Conservation (phyloP, 1,140 invertebrate genomes). For the Araneus ventricosus region DNA sequence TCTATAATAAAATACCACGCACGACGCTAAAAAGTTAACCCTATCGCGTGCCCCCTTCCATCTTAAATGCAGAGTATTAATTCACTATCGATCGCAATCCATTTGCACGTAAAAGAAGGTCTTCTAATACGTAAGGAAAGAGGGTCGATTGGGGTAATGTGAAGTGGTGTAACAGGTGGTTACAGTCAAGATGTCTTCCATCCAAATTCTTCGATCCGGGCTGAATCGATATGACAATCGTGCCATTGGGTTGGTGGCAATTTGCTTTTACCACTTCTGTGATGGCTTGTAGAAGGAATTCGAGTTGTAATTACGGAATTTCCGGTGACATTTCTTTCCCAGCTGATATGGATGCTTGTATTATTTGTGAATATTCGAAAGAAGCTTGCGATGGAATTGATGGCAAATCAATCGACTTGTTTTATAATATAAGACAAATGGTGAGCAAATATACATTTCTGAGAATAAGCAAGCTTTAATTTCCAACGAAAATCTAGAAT, state of each 20-base stretch:
- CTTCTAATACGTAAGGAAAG: not conserved
- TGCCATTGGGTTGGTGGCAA: not conserved
- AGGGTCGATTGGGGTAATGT: conserved; percentile 6
- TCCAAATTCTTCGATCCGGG: conserved; percentile 15
- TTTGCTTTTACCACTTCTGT: not conserved
- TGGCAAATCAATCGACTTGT: too few species aligned
- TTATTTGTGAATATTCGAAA: not conserved
- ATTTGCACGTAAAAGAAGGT: conserved; percentile 27
- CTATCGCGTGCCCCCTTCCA: not conserved
- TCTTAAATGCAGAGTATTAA: conserved; percentile 31
- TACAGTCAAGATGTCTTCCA: conserved; percentile 30
- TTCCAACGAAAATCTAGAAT: too few species aligned
- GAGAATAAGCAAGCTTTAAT: too few species aligned
- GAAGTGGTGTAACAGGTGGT: conserved; percentile 28
- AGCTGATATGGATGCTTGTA: not conserved
- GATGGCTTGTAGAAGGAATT: not conserved
- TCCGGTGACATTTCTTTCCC: not conserved
- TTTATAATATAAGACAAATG: too few species aligned
- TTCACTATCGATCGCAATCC: conserved; percentile 31
- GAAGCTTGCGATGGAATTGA: not conserved
- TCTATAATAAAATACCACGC: conserved; percentile 1
- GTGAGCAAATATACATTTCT: too few species aligned
- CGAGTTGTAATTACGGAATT: not conserved
- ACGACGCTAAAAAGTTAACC: conserved; percentile 24
- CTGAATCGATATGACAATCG: conserved; percentile 9